Evolutionary conservation across 2,888 invertebrate species (phyloP), one percentile per base, ranked within the genome.

Genomic region (Apotomis turbidana): DNA sequence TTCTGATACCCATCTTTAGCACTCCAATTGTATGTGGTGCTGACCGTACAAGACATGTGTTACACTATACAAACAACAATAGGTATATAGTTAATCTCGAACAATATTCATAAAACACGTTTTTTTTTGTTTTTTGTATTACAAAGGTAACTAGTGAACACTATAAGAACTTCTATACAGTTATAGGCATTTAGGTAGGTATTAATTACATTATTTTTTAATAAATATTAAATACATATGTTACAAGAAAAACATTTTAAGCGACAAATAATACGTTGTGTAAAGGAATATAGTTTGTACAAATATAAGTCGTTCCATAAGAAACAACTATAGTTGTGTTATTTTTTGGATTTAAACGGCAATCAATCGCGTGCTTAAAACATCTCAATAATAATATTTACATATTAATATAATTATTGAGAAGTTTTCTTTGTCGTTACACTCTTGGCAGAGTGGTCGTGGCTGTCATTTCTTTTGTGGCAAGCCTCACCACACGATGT

Each of bases 91-190:
- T 12, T 62, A 44, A 46, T 60, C 13, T 49, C 54, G 66, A 68
- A 67, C 61, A 71, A 52, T 68, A 49, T 49, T 62, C 8, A 49
- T 67, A 61, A 67, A 61, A 61, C 27, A 57, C 57, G 49, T 71
- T 36, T 71, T 13, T 55, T 57, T n/a, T 60, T 15, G 27, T 66
- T 59, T 63, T 70, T 59, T n/a, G 10, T 51, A 41, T 51, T 71
- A 71, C 68, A 68, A 27, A 12, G 62, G 58, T 71, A 71, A 62
- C 62, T 68, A 67, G 55, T 71, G 71, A 71, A 68, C 67, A 71
- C 71, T 71, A 41, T 41, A 71, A 57, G 61, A 61, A 71, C 55
- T 57, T 70, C 4, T 71, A 71, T 71, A 71, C 61, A 71, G 51
- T 71, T 57, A 71, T 62, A 67, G 61, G 70, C 44, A 61, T 67